phyloP scores from a whole-genome alignment of 2,113 vertebrate genomes.

The Genyomyrus donnyi region DNA sequence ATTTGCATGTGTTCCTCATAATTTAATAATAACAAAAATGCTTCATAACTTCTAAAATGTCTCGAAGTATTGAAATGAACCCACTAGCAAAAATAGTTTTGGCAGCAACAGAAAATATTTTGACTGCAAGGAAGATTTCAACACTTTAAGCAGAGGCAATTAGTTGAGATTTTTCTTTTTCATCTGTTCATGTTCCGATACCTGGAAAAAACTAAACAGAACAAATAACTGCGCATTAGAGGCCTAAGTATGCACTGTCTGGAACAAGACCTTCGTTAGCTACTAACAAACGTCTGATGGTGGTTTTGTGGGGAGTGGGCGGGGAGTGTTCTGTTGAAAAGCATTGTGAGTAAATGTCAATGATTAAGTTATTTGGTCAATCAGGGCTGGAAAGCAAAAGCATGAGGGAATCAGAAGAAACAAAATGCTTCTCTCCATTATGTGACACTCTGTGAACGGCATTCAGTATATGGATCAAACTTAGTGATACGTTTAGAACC shows the following conservation, averaged over 20 bases:
- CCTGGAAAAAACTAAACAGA: slow-evolving; percentile 24
- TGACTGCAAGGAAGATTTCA: background rate
- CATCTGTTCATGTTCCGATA: slow-evolving; percentile 17
- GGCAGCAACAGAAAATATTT: background rate
- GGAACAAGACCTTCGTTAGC: background rate
- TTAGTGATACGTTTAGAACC: too few relatives aligned
- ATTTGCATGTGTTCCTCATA: background rate
- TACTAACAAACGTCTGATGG: background rate
- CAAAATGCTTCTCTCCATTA: background rate
- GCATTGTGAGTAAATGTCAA: background rate
- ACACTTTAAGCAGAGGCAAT: background rate
- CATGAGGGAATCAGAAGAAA: background rate
- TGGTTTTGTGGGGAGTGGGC: background rate
- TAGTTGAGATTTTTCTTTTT: slow-evolving; percentile 15
- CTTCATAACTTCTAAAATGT: background rate
- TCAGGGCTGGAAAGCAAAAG: background rate
- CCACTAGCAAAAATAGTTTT: background rate
- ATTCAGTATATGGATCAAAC: background rate
- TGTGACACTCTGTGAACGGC: background rate
- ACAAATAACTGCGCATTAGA: slow-evolving; percentile 16
- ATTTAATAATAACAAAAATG: background rate
- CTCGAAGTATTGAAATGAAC: background rate
- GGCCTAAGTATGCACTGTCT: background rate
- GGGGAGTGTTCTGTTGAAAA: background rate
- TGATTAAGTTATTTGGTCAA: background rate